Conservation (phyloP, 2,888 invertebrate genomes). For the Scaptomyza caliginosa region DNA sequence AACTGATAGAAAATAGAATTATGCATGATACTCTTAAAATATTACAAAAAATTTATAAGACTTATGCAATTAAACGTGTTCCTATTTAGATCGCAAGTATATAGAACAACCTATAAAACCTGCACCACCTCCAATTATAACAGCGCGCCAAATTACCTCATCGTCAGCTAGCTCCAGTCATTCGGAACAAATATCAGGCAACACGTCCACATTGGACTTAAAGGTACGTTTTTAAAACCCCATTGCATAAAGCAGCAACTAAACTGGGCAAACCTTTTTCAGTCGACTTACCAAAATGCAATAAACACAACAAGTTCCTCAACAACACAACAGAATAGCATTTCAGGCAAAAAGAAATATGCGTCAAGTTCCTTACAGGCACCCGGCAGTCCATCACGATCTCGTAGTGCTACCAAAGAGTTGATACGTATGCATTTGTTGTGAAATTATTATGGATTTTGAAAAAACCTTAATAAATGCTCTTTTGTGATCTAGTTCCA, state of each 20-base stretch:
- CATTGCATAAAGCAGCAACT: neutral
- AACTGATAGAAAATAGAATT: neutral
- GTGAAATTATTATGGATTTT: neutral
- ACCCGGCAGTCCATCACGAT: slow-evolving; percentile 93
- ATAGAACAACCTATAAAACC: slow-evolving; percentile 93
- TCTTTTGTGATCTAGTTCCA: slow-evolving; percentile 86
- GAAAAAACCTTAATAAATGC: too few species aligned
- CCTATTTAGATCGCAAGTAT: slow-evolving; percentile 88
- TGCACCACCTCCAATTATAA: slow-evolving; percentile 89
- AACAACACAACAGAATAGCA: slow-evolving; percentile 64
- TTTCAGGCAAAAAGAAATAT: slow-evolving; percentile 86
- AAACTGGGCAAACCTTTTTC: neutral
- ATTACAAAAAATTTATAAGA: neutral
- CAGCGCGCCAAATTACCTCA: slow-evolving; percentile 85
- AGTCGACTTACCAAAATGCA: slow-evolving; percentile 65
- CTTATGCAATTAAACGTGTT: neutral
- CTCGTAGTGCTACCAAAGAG: slow-evolving; percentile 95
- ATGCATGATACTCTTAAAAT: neutral
- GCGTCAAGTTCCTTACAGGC: slow-evolving; percentile 86
- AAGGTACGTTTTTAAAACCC: slow-evolving; percentile 55
- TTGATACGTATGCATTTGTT: slow-evolving; percentile 85
- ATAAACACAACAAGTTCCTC: slow-evolving; percentile 69
- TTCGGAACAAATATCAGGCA: slow-evolving; percentile 31
- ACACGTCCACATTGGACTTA: slow-evolving; percentile 43
- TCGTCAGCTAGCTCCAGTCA: slow-evolving; percentile 25